Percentiles rank a stretch among this genome's conserved stretches.
Conservation (phyloP, 2,113 vertebrate genomes). For the Balaenoptera acutorostrata region DNA sequence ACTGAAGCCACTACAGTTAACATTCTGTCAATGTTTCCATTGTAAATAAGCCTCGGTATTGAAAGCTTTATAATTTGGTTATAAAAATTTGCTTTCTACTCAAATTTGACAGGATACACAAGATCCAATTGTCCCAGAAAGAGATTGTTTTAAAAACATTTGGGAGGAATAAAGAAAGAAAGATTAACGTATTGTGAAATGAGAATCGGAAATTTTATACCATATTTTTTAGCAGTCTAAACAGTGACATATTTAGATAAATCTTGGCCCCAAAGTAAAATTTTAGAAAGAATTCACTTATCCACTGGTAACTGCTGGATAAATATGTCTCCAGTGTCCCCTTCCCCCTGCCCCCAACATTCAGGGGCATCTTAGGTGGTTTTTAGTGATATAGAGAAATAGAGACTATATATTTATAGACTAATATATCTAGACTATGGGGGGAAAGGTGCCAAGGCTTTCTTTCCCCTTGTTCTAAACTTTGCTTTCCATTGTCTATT, state of each 20-base stretch:
- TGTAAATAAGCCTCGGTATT: constrained; percentile 44
- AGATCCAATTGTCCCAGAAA: constrained; percentile 61
- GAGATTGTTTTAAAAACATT: constrained; percentile 66
- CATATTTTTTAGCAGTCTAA: constrained; percentile 49
- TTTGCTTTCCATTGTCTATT: background rate
- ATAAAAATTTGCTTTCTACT: constrained; percentile 72
- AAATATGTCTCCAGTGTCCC: background rate
- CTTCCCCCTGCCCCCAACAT: background rate
- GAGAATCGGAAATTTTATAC: constrained; percentile 57
- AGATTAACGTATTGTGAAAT: constrained; percentile 65
- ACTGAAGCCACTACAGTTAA: constrained; percentile 1
- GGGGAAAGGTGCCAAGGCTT: background rate
- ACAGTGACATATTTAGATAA: constrained; percentile 51
- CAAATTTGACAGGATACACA: constrained; percentile 66
- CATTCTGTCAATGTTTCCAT: constrained; percentile 56
- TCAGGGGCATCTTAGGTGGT: background rate
- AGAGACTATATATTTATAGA: background rate
- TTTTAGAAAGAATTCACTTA: constrained; percentile 36
- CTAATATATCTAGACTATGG: background rate
- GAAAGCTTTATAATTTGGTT: constrained; percentile 69
- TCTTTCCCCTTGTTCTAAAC: background rate
- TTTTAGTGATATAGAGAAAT: background rate
- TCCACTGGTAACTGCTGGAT: background rate
- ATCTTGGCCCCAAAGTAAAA: constrained; percentile 51
- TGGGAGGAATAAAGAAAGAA: constrained; percentile 66